Conservation (phyloP, 92 coral and sea anemone species). For the Epizoanthus fatuus region DNA sequence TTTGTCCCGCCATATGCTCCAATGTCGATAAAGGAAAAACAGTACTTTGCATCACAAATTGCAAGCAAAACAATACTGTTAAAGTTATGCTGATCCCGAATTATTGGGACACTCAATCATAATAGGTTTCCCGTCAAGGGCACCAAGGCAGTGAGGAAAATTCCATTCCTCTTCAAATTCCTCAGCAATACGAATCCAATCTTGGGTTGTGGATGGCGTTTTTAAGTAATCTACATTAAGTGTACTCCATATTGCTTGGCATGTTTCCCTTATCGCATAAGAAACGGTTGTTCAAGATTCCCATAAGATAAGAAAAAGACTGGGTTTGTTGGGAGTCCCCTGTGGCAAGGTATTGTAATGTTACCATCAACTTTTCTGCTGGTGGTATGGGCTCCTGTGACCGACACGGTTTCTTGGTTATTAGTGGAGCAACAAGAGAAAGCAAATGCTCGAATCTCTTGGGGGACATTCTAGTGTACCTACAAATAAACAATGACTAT, state of each 20-base stretch:
- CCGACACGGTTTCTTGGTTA: slow-evolving; percentile 14
- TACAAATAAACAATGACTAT: background rate
- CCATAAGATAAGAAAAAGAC: slow-evolving; percentile 38
- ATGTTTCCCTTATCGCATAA: slow-evolving; percentile 41
- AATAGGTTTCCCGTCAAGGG: slow-evolving; percentile 65
- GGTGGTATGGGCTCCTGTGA: slow-evolving; percentile 16
- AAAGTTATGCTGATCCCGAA: too few species aligned
- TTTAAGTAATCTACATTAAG: too few species aligned
- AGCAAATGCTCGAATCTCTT: slow-evolving; percentile 50
- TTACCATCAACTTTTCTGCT: slow-evolving; percentile 13
- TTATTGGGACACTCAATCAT: slow-evolving; percentile 63
- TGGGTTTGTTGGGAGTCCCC: slow-evolving; percentile 37
- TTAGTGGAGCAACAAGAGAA: slow-evolving; percentile 41
- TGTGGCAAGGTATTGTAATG: slow-evolving; percentile 37
- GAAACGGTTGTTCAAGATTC: slow-evolving; percentile 40
- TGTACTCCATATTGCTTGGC: slow-evolving; percentile 49
- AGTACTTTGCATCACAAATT: too few species aligned
- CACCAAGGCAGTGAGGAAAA: slow-evolving; percentile 68
- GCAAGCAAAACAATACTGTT: too few species aligned
- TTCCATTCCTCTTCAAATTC: slow-evolving; percentile 64
- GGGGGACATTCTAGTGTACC: slow-evolving; percentile 36
- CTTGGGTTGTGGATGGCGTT: background rate
- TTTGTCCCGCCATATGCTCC: slow-evolving; percentile 22
- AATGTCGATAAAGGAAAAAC: background rate
- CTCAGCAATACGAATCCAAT: slow-evolving; percentile 50